Conservation (phyloP, 2,888 invertebrate genomes). For the Temnothorax rugatulus region DNA sequence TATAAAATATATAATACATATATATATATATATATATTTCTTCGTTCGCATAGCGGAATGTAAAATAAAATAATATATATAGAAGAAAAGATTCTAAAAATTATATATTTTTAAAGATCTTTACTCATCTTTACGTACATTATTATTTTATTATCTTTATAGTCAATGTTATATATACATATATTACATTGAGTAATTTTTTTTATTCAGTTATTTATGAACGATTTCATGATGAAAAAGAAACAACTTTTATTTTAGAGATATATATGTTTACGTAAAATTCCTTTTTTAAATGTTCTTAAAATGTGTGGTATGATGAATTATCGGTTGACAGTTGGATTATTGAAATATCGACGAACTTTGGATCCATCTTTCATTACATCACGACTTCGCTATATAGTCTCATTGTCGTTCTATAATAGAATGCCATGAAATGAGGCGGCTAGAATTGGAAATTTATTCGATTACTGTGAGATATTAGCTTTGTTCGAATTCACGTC, state of each 20-base stretch:
- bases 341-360: conserved; percentile 20
- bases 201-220: not conserved
- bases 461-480: conserved; percentile 42
- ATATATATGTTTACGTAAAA: not conserved
- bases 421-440: conserved; percentile 37
- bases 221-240: not conserved
- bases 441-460: conserved; percentile 41
- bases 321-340: not conserved
- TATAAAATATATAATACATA: not conserved
- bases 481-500: conserved; percentile 26
- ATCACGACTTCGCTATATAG: conserved; percentile 19
- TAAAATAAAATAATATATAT: not conserved
- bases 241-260: not conserved
- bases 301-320: not conserved
- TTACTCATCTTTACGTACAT: no score
- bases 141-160: not conserved
- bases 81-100: not conserved
- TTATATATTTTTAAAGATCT: not conserved
- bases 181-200: not conserved
- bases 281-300: not conserved
- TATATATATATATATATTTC: not conserved
- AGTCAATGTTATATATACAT: not conserved
- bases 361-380: conserved; percentile 18
- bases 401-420: conserved; percentile 34
- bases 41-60: not conserved